Conservation (phyloP, 2,888 invertebrate genomes). For the Elmis aenea region DNA sequence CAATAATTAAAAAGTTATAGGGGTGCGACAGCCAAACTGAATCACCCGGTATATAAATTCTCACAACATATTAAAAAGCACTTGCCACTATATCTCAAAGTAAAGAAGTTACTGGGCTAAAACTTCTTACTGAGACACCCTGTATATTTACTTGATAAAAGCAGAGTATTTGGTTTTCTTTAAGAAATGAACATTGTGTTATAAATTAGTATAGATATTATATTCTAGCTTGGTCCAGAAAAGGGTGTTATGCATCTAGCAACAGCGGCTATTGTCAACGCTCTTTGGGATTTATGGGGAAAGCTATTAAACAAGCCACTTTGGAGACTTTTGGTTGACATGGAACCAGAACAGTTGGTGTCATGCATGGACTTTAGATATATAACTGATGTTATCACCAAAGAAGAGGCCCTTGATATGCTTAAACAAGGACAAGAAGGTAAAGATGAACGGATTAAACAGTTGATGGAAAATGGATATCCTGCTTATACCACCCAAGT, state of each 20-base stretch:
- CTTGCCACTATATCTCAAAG: too few relatives aligned
- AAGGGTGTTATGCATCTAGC: slow-evolving; percentile 88
- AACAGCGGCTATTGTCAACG: slow-evolving; percentile 82
- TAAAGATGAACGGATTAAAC: slow-evolving; percentile 59
- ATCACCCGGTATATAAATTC: too few relatives aligned
- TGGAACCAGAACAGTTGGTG: slow-evolving; percentile 80
- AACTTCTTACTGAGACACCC: too few relatives aligned
- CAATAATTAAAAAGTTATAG: too few relatives aligned
- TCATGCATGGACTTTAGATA: slow-evolving; percentile 81
- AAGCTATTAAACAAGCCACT: slow-evolving; percentile 77
- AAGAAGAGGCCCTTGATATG: slow-evolving; percentile 72
- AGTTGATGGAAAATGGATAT: slow-evolving; percentile 64
- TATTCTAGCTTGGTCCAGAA: slow-evolving; percentile 75
- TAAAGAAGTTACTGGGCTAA: too few relatives aligned
- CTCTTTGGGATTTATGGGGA: slow-evolving; percentile 90
- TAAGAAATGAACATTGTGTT: too few relatives aligned
- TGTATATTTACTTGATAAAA: too few relatives aligned
- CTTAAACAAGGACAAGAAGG: slow-evolving; percentile 55
- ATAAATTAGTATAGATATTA: not conserved
- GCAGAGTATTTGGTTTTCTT: too few relatives aligned
- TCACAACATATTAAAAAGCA: too few relatives aligned
- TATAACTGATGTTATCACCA: slow-evolving; percentile 77
- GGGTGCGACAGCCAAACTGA: too few relatives aligned
- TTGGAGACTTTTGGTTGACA: slow-evolving; percentile 78
- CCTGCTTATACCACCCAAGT: slow-evolving; percentile 86